Evolutionary conservation across 2,888 invertebrate genomes (phyloP), one percentile per base, ranked within the genome.

Genomic region (Spilosoma lubricipeda): DNA sequence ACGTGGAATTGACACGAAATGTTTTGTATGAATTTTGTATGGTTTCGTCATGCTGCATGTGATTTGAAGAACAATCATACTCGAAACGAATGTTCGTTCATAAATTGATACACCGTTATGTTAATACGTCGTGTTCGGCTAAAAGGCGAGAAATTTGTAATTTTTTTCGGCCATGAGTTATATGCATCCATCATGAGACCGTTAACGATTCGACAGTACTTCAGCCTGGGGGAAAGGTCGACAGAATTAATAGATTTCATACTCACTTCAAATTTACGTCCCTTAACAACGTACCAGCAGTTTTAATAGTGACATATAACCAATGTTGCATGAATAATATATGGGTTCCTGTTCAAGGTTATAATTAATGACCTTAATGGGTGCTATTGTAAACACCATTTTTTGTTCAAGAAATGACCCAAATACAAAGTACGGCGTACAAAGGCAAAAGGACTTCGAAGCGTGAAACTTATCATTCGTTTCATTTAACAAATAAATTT

Each of bases 81-180:
- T 87, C 82, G 86, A 87, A 88, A 83, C 85, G 85, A 77, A 83
- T 81, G 85, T 90, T 89, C 89, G 88, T 89, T 87, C 85, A 86
- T 86, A 89, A 89, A 90, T 90, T 89, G 87, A 83, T 83, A 86
- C 77, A 89, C 93, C 93, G 93, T 93, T 93, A 93, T 84, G 88
- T 88, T 94, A 94, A 93, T 91, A 91, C 88, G 86, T 85, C 80
- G 84, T 88, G 84, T 90, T 88, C 86, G 85, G 88, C 84, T 92
- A 92, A 93, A 90, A 91, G 89, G 92, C 93, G 93, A 89, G 92
- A 94, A 93, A 93, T 93, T 90, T 87, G 90, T 93, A 93, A 91
- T 93, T 92, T 91, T 91, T 90, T 90, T 83, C 71, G 76, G 83
- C 83, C 85, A 82, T 83, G 80, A 83, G 76, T 85, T 81, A 82